Percentiles rank a stretch among this genome's conserved stretches.
Conservation (phyloP, 2,113 vertebrate species). For the Cephalopholis sonnerati region DNA sequence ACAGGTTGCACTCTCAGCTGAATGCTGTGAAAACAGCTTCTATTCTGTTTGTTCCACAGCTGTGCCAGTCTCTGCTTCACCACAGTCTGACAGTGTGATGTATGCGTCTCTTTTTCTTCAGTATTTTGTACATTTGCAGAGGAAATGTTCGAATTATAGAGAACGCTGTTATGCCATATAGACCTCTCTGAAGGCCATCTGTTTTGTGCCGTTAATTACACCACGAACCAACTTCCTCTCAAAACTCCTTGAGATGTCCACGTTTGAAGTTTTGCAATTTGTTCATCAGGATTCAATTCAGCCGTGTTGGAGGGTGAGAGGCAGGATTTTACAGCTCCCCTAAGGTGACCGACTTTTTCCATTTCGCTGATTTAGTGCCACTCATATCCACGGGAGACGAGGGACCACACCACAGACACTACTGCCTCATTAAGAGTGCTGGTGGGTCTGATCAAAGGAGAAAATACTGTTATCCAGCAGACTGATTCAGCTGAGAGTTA, state of each 20-base stretch:
- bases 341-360: slow-evolving; percentile 26
- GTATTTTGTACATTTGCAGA: not conserved
- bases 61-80: not conserved
- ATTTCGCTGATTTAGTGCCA: slow-evolving; percentile 39
- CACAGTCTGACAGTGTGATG: not conserved
- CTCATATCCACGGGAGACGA: slow-evolving; percentile 37
- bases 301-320: not conserved
- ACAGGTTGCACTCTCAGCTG: not conserved
- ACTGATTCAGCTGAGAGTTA: not conserved
- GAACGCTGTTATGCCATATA: not conserved
- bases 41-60: slow-evolving; percentile 14
- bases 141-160: not conserved
- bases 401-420: not conserved
- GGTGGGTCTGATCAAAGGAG: slow-evolving; percentile 38
- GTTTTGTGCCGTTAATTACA: not conserved
- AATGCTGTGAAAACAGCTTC: not conserved
- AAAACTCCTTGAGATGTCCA: not conserved
- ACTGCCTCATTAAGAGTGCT: slow-evolving; percentile 39
- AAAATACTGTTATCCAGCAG: slow-evolving; percentile 17
- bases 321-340: not conserved
- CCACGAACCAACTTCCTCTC: slow-evolving; percentile 22
- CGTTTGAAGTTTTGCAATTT: slow-evolving; percentile 10
- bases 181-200: not conserved
- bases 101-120: not conserved
- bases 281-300: not conserved